Base-by-base conservation (phyloP, 2,888 invertebrate genomes). In the Tanytarsus gracilentus region DNA sequence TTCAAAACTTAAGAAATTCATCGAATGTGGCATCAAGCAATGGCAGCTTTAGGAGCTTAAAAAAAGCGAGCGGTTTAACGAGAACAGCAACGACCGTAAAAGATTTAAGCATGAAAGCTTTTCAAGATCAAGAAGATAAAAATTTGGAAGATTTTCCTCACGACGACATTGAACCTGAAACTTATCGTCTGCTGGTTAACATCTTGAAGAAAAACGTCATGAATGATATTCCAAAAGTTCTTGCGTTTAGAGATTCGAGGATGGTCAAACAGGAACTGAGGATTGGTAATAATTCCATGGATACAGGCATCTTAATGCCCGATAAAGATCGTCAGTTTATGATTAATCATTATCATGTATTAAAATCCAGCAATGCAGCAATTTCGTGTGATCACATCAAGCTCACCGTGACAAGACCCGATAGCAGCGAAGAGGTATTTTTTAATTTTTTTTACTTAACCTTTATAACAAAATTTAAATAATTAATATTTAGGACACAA, bases 141-240 rank as follows among this genome's bases (percentile, higher is more conserved):
- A 29, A 18, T 8, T 11, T 60, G 8, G 50, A 50, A 7, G 26
- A 26, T 25, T 50, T 50, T 27, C 14, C n/a, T n/a, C n/a, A n/a
- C n/a, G 16, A 21, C 21, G 60, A 50, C 18, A 21, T 16, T 21
- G 60, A 60, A 16, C 14, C 60, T 14, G 60, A 60, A 16, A 50
- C 30, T 6, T 60, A 60, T 36, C 33, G 50, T 6, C n/a, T 60
- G 39, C 50, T 60, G 5, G 6, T 60, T 33, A 61, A 60, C 26
- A 51, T 51, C 29, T 27, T 62, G 9, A 61, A 50, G 27, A 63
- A 62, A 50, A 62, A 62, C 48, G 61, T 63, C 11, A 63, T 65
- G 64, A 74, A 74, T 61, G 74, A 72, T 63, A 74, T 72, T 64
- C 72, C 73, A 52, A 74, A 68, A 23, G 74, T 73, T 25, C 61